Evolutionary conservation across 2,797 vertebrate genomes (phyloP).

Genomic region (Capromys pilorides): DNA sequence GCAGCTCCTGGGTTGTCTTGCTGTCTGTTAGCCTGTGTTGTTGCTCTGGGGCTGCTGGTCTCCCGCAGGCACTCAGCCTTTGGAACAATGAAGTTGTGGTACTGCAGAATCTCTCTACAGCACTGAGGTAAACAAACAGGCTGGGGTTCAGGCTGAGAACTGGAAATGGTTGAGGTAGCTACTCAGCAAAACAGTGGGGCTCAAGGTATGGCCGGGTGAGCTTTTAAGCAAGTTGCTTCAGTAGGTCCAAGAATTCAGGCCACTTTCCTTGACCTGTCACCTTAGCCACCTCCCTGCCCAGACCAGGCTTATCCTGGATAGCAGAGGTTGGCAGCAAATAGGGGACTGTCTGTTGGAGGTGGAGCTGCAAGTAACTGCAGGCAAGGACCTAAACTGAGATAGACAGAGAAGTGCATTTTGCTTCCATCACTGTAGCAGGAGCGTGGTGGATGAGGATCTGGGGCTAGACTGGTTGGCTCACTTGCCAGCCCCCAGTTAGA

Average conservation of each 20-base stretch:
- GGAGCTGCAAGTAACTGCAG: background rate
- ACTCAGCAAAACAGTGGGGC: background rate
- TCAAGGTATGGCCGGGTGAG: background rate
- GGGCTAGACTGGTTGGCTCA: background rate
- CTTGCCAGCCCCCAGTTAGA: background rate
- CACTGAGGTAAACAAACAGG: constrained; percentile 33
- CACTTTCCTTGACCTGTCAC: background rate
- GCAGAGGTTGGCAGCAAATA: background rate
- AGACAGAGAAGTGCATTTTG: background rate
- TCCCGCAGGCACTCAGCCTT: background rate
- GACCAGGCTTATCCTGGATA: background rate
- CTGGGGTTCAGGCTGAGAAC: background rate
- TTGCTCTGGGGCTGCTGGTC: constrained; percentile 27
- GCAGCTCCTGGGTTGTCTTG: background rate
- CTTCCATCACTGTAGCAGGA: background rate
- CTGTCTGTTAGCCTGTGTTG: background rate
- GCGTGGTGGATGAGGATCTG: background rate
- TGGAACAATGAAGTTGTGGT: background rate
- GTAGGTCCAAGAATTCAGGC: background rate
- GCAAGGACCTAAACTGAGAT: background rate
- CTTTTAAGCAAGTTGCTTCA: background rate
- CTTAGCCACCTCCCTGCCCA: background rate
- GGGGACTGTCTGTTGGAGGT: background rate
- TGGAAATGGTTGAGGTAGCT: background rate
- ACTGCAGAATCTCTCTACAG: background rate